phyloP scores from a whole-genome alignment of 2,888 invertebrate genomes.

The Erebia ligea region DNA sequence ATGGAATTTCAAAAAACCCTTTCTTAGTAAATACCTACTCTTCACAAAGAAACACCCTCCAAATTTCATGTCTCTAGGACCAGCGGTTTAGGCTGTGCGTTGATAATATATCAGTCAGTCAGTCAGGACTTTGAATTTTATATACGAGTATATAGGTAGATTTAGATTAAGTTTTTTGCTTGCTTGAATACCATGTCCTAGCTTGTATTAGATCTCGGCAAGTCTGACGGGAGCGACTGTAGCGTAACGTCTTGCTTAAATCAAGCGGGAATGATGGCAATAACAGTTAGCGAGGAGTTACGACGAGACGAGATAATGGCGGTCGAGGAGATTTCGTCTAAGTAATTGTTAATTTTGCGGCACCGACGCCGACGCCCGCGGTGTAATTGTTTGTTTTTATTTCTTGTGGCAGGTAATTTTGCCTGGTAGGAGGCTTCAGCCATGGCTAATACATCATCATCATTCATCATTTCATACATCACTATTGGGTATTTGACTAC shows the following conservation, averaged over 20 bases:
- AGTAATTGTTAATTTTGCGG: conserved; percentile 77
- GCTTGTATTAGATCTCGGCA: conserved; percentile 15
- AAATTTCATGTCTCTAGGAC: too few relatives aligned
- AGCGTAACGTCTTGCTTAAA: conserved; percentile 75
- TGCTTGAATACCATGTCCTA: conserved; percentile 26
- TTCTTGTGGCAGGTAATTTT: conserved; percentile 25
- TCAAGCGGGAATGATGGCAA: conserved; percentile 76
- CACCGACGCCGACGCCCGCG: conserved; percentile 51
- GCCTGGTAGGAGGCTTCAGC: neutral
- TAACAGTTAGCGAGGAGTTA: conserved; percentile 75
- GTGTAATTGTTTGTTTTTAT: conserved; percentile 72
- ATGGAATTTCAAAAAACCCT: too few relatives aligned
- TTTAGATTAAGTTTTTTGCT: too few relatives aligned
- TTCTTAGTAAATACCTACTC: too few relatives aligned
- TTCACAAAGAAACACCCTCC: too few relatives aligned
- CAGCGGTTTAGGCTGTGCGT: too few relatives aligned
- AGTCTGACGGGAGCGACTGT: conserved; percentile 49
- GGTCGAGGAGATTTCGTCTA: conserved; percentile 67
- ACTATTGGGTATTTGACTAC: too few relatives aligned
- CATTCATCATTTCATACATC: too few relatives aligned
- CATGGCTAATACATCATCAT: neutral
- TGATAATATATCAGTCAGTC: too few relatives aligned
- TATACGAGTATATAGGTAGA: too few relatives aligned
- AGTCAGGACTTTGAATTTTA: too few relatives aligned
- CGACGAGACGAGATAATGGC: conserved; percentile 68